Conservation (phyloP, 2,113 vertebrate species). For the Upupa epops region DNA sequence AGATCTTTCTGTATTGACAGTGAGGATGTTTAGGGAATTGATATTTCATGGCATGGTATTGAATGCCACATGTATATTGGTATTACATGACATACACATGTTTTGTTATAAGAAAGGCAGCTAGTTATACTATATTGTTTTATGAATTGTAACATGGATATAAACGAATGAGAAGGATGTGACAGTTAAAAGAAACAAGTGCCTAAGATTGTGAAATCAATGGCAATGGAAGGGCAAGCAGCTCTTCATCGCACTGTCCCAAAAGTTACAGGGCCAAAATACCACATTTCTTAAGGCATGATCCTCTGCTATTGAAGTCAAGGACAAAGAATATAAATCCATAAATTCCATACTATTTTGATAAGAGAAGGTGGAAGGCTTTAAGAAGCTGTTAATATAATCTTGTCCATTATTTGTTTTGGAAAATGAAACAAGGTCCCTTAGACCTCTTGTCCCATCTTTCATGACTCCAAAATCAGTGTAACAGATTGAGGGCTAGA, state of each 20-base stretch:
- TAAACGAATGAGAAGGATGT: background rate
- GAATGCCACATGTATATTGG: too few species aligned
- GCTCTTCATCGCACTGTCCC: rapidly evolving
- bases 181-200: background rate
- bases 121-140: background rate
- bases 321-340: background rate
- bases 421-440: conserved; percentile 20
- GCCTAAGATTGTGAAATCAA: background rate
- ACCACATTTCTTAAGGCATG: background rate
- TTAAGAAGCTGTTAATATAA: background rate
- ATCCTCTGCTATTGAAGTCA: background rate
- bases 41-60: background rate
- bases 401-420: background rate
- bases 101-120: background rate
- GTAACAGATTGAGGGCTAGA: background rate
- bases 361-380: background rate
- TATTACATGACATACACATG: too few species aligned
- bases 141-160: background rate
- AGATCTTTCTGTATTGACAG: background rate
- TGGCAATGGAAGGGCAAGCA: background rate
- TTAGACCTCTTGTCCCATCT: background rate
- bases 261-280: background rate
- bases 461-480: background rate
- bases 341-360: background rate
- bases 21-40: background rate